These are phyloP conservation scores for Aphis gossypii DNA, from an alignment of 1,140 invertebrate species.

Conservation along the genomic window DNA sequence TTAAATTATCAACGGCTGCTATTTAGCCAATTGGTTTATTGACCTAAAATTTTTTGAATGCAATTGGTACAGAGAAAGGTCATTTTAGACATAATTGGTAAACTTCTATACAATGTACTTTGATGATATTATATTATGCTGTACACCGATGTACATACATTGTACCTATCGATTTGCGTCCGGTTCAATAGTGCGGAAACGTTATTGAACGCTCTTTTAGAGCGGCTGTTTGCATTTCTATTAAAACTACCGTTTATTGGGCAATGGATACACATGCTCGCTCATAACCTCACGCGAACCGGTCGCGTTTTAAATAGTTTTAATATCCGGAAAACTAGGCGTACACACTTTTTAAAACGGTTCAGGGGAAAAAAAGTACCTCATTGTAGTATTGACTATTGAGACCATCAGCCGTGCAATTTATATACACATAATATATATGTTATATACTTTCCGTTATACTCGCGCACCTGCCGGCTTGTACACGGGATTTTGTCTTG, in stretches of 20 bases:
- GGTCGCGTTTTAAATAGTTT: slow-evolving; percentile 21
- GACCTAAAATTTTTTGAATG: too few species aligned
- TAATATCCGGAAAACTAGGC: slow-evolving; percentile 48
- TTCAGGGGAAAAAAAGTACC: slow-evolving; percentile 9
- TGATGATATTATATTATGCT: background rate
- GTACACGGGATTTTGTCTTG: background rate
- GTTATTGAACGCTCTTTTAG: background rate
- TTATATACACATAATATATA: background rate
- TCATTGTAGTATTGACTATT: slow-evolving; percentile 17
- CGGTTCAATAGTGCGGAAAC: slow-evolving; percentile 48
- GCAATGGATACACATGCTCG: background rate
- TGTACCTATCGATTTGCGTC: background rate
- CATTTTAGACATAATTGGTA: too few species aligned
- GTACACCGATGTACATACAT: background rate
- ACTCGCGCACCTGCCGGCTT: background rate
- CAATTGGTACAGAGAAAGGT: too few species aligned
- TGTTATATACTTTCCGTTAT: background rate
- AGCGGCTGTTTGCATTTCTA: background rate
- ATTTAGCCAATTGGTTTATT: too few species aligned
- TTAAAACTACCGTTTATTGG: background rate
- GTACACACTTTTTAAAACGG: slow-evolving; percentile 7
- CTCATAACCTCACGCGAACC: background rate
- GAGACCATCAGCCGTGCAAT: background rate
- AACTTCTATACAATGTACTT: background rate
- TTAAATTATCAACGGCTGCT: too few species aligned